A percentile compares a stretch with the other conserved stretches of the same genome.
Conservation (phyloP, 2,888 invertebrate genomes). For the Digitonthophagus gazella region DNA sequence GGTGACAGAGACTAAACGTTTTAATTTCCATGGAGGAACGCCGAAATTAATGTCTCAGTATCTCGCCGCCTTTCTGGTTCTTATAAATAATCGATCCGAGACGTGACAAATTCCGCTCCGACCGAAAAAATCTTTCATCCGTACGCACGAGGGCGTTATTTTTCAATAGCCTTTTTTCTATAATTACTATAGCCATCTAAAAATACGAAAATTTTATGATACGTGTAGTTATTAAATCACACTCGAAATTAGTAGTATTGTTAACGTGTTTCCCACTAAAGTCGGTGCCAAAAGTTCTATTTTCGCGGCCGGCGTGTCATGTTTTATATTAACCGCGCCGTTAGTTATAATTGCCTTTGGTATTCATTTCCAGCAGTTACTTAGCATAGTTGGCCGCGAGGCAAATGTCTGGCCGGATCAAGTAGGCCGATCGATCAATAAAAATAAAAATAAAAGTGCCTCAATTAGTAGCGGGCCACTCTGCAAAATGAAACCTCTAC, state of each 20-base stretch:
- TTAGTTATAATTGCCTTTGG: neutral
- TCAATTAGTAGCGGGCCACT: neutral
- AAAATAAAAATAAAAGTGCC: neutral
- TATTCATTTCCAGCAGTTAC: neutral
- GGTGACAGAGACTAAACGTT: conserved; percentile 26
- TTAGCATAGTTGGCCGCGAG: neutral
- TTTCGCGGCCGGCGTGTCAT: neutral
- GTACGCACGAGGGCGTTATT: too few relatives aligned
- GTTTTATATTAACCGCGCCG: neutral
- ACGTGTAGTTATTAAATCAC: neutral
- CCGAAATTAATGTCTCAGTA: conserved; percentile 23
- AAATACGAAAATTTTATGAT: neutral
- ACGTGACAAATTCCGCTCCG: conserved; percentile 24
- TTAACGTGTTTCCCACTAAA: neutral
- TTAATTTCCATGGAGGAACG: conserved; percentile 26
- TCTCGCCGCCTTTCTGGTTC: conserved; percentile 20
- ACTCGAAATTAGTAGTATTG: neutral
- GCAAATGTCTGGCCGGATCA: neutral
- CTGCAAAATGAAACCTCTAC: neutral
- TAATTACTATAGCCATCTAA: neutral
- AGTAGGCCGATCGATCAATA: neutral
- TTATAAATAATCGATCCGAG: conserved; percentile 25
- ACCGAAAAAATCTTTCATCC: neutral
- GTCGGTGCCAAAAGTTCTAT: neutral
- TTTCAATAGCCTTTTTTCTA: too few relatives aligned